Base-by-base conservation (phyloP, 2,797 vertebrate species). In the Tokudaia muenninki region DNA sequence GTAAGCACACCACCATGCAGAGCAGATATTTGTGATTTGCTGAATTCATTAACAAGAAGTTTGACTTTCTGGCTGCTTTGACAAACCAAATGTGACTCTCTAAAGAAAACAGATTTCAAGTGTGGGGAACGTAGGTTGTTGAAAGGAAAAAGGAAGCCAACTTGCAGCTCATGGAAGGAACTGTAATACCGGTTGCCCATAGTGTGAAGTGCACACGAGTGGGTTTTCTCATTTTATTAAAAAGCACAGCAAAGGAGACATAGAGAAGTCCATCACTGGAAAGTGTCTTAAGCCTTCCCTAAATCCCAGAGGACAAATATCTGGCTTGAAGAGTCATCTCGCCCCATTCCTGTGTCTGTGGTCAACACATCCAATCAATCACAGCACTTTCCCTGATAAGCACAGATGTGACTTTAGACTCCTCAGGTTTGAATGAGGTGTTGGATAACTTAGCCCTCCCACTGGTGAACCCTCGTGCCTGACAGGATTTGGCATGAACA, bases 1-100 rank as follows among this genome's bases (percentile, higher is more conserved):
- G 13, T 6, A 1, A 16, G 17, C 6, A 24, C 22, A 72, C 57
- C 3, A 26, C 67, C 37, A 3, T 41, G 41, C 34, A 6, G 21
- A 77, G 37, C 77, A 74, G 70, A 31, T 65, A 22, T 77, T 90
- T 87, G 81, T 21, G 41, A 44, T 75, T 78, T 86, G 78, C 3
- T 37, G 44, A 95, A 91, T 88, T 94, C 52, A 88, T 77, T 75
- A 92, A 87, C 52, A 94, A 55, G 93, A 88, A 44, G 6, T 65
- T 92, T 92, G 90, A 87, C n/a, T 86, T 88, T 90, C 55, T 63
- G 37, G 61, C 17, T 87, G 44, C 61, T 92, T 95, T 29, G 67
- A 90, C 75, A 95, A 95, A 92, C 80, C 63, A 94, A 95, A 90
- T 92, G 70, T 52, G 91, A 90, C 90, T 94, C 88, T 92, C 59